A percentile compares a stretch with the other conserved stretches of the same genome.
phyloP scores from a whole-genome alignment of 1,140 invertebrate genomes.

The Penaeus chinensis region DNA sequence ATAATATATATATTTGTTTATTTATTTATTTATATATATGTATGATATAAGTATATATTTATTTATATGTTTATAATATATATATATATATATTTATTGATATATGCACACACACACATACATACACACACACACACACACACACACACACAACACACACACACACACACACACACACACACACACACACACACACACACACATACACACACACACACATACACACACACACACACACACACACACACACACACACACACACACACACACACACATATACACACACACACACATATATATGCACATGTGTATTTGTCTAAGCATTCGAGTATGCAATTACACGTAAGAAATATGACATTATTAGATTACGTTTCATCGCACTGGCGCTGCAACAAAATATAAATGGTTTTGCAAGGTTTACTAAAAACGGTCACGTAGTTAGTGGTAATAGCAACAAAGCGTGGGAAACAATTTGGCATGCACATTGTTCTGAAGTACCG shows the following conservation, averaged over 20 bases:
- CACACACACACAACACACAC: constrained; percentile 1
- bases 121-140: background rate
- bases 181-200: background rate
- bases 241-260: background rate
- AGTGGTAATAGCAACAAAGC: too few species aligned
- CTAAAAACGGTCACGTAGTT: too few species aligned
- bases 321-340: background rate
- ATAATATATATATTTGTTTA: background rate
- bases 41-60: background rate
- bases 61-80: constrained; percentile 16
- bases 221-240: background rate
- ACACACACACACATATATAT: constrained; percentile 25
- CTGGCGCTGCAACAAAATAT: too few species aligned
- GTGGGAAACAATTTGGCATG: too few species aligned
- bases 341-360: background rate
- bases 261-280: background rate
- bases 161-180: background rate
- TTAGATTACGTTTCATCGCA: too few species aligned
- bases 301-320: background rate
- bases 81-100: constrained; percentile 26
- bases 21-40: constrained; percentile 1
- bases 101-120: constrained; percentile 21
- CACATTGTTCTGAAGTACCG: too few species aligned
- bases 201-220: background rate
- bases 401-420: too few species aligned